Evolutionary conservation across 37 sponge, comb jelly and placozoan species (phyloP), one percentile per base, ranked within the genome.

Genomic region (Dysidea cf. avara): DNA sequence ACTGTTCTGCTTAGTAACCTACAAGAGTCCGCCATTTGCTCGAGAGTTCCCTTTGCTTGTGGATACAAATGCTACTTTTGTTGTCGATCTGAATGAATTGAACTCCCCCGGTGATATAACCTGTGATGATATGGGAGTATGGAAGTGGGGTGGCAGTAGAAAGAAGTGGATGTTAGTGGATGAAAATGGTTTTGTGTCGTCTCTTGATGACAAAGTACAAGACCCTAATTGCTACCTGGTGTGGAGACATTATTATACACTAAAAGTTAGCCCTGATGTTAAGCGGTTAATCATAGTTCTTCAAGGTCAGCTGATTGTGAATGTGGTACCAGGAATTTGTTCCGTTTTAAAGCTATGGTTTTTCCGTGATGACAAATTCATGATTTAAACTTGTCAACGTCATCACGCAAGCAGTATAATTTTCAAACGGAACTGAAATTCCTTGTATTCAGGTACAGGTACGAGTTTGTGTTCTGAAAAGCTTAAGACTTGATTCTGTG

Each of bases 61-160:
- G n/a, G 30, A 72, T 39, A 59, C 61, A 22, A 72, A 72, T 57
- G 56, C 74, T 37, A 52, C 58, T 7, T 72, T 72, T n/a, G 14
- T 72, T 24, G 74, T 72, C 36, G 74, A 72, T 35, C 22, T 72
- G 39, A 40, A 2, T 2, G 38, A 72, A 39, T 57, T 72, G 74
- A 25, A 28, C 49, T 37, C 7, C 26, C 48, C 59, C 3, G 3
- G 46, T 3, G 74, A 72, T n/a, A 72, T 72, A 11, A 46, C 39
- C 3, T 72, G 74, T 57, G 74, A 72, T 72, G 74, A 72, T 61
- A 72, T 72, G 74, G 61, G 74, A 22, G 26, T n/a, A 16, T 72
- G 74, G 74, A 72, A 72, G 47, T 72, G 74, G 74, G 46, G 30
- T n/a, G 71, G 53, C 50, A 50, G 55, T 52, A 37, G 37, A 20